phyloP scores from a whole-genome alignment of 2,797 vertebrate genomes.

The Spheniscus humboldti region DNA sequence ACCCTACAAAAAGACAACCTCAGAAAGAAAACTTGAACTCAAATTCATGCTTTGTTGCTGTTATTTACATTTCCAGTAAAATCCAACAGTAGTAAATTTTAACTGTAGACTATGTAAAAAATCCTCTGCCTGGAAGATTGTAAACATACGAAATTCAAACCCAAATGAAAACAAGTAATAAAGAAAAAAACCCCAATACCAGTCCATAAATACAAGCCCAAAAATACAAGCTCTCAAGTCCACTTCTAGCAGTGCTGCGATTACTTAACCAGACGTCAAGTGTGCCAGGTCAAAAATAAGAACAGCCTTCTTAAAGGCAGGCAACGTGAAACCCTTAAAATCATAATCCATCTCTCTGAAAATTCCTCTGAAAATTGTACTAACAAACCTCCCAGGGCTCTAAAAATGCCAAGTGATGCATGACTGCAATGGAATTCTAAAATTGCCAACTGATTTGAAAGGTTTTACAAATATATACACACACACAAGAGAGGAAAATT shows the following conservation, averaged over 20 bases:
- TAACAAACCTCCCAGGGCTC: neutral
- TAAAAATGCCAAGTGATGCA: neutral
- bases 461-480: neutral
- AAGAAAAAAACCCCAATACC: neutral
- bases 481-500: neutral
- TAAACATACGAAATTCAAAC: neutral
- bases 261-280: neutral
- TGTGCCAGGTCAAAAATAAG: neutral
- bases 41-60: neutral
- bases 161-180: neutral
- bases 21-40: neutral
- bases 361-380: neutral
- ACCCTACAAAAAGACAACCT: neutral
- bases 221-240: neutral
- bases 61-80: neutral
- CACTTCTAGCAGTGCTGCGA: neutral
- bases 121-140: neutral
- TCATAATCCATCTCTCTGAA: neutral
- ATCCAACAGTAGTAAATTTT: neutral
- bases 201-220: neutral
- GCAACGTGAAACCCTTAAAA: neutral
- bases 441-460: neutral
- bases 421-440: neutral
- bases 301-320: neutral
- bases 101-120: neutral